Percentiles rank a stretch among this genome's conserved stretches.
Conservation (phyloP, 2,113 vertebrate species). For the Ia io region DNA sequence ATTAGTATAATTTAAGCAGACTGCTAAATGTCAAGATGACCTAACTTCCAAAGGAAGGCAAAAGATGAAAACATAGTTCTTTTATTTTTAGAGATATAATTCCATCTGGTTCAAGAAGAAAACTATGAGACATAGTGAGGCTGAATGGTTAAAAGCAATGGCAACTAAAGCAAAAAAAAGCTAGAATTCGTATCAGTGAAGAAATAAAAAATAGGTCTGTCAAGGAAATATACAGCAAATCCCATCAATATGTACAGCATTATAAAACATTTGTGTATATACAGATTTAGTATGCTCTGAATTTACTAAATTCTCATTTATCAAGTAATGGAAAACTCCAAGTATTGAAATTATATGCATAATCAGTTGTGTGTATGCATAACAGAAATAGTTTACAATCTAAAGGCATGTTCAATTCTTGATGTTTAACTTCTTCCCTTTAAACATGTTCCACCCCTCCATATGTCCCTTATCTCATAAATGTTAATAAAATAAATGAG, state of each 20-base stretch:
- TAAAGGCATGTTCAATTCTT: background rate
- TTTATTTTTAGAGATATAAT: background rate
- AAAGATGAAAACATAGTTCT: background rate
- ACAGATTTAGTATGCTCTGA: background rate
- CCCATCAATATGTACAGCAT: rapidly evolving
- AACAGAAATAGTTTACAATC: background rate
- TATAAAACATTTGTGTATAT: background rate
- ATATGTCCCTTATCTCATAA: background rate
- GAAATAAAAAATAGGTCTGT: background rate
- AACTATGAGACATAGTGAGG: background rate
- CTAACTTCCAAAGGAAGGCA: background rate
- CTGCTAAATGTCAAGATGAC: slow-evolving; percentile 23
- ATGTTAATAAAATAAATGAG: background rate
- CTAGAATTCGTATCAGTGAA: background rate
- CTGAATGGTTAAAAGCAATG: background rate
- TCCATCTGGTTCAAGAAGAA: background rate
- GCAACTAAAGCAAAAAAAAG: background rate
- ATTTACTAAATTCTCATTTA: background rate
- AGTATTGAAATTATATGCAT: background rate
- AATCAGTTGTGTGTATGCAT: background rate
- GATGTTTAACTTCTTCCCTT: background rate
- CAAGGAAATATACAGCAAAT: background rate
- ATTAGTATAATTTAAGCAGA: background rate
- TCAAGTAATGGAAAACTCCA: background rate
- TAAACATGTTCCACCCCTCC: background rate